Conservation (phyloP, 2,888 invertebrate genomes). For the Cataglyphis altisquamis region DNA sequence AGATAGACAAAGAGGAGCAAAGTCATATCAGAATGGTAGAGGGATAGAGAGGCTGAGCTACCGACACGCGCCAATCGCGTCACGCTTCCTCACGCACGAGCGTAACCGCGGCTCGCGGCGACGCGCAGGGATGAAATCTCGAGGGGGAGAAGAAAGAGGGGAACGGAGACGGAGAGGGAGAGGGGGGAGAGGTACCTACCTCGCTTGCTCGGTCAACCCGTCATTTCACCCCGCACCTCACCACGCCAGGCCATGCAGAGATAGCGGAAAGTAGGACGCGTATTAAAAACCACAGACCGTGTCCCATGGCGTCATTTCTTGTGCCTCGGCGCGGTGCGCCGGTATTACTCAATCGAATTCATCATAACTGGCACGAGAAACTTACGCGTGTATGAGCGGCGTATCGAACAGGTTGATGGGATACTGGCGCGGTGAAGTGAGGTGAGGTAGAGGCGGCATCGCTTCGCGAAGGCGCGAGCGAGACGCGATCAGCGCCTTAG, state of each 20-base stretch:
- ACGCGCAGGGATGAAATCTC: slow-evolving; percentile 32
- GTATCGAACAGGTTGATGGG: slow-evolving; percentile 19
- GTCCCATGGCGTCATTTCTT: slow-evolving; percentile 83
- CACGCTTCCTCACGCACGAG: slow-evolving; percentile 67
- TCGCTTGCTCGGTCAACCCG: slow-evolving; percentile 21
- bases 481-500: slow-evolving; percentile 60
- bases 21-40: slow-evolving; percentile 34
- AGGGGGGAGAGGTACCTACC: slow-evolving; percentile 64
- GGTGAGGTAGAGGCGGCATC: slow-evolving; percentile 28
- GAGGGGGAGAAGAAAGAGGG: slow-evolving; percentile 40
- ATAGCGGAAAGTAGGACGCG: slow-evolving; percentile 86
- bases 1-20: not conserved
- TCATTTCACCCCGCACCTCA: not conserved
- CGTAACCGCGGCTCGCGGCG: slow-evolving; percentile 34
- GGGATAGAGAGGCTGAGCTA: slow-evolving; percentile 58
- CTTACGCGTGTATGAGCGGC: slow-evolving; percentile 58
- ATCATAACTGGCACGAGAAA: slow-evolving; percentile 84
- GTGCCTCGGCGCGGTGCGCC: slow-evolving; percentile 74
- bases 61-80: slow-evolving; percentile 76
- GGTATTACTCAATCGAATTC: slow-evolving; percentile 85
- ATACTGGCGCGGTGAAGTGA: slow-evolving; percentile 35
- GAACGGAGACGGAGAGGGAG: slow-evolving; percentile 18
- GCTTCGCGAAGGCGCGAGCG: slow-evolving; percentile 55
- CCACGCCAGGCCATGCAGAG: slow-evolving; percentile 68
- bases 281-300: slow-evolving; percentile 86